phyloP scores from a whole-genome alignment of 2,888 invertebrate genomes.

The Cetonia aurata region DNA sequence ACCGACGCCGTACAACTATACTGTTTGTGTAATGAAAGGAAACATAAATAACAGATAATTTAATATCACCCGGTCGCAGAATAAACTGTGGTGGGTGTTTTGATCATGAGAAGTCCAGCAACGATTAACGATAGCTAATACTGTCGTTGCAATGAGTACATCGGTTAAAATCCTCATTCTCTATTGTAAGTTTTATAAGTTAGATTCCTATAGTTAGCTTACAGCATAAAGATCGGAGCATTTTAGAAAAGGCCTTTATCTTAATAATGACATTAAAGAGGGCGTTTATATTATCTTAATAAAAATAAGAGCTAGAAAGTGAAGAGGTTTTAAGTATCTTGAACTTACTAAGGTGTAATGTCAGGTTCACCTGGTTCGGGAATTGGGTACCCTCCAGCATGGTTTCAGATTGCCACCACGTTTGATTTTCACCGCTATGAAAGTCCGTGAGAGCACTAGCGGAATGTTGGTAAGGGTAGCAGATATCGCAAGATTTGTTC shows the following conservation, averaged over 20 bases:
- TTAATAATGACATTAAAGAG: too few relatives aligned
- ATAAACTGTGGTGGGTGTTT: conserved; percentile 37
- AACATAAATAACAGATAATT: conserved; percentile 43
- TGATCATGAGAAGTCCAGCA: background rate
- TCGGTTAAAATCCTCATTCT: too few relatives aligned
- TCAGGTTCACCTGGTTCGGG: conserved; percentile 93
- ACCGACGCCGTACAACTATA: background rate
- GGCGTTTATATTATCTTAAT: too few relatives aligned
- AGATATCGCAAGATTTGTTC: conserved; percentile 84
- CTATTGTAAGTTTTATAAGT: too few relatives aligned
- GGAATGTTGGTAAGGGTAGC: conserved; percentile 78
- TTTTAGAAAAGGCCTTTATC: too few relatives aligned
- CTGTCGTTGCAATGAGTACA: too few relatives aligned
- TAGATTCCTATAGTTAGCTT: too few relatives aligned
- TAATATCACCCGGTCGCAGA: conserved; percentile 16
- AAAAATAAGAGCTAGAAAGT: too few relatives aligned
- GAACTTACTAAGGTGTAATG: conserved; percentile 71
- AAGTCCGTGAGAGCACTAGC: conserved; percentile 89
- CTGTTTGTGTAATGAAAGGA: conserved; percentile 1
- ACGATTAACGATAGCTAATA: conserved; percentile 11
- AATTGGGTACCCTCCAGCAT: conserved; percentile 95
- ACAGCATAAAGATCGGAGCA: too few relatives aligned
- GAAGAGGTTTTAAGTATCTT: too few relatives aligned
- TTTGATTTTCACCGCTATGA: conserved; percentile 89
- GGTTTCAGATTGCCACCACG: conserved; percentile 99